Base-by-base conservation (phyloP, 92 coral and sea anemone genomes). In the Epizoanthus stellaris region DNA sequence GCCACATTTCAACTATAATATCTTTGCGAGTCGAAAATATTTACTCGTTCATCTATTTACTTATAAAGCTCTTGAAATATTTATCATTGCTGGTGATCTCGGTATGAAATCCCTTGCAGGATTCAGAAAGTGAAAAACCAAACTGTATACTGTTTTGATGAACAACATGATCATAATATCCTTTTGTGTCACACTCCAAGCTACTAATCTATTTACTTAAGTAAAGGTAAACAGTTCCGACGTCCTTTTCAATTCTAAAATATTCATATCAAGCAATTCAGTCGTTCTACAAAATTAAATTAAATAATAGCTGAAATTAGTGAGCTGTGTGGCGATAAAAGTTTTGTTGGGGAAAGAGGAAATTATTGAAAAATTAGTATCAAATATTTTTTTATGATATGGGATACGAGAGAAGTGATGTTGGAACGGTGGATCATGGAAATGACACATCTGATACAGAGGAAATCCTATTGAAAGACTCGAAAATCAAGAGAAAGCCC, bases 191-290 rank as follows among this genome's bases (percentile, higher is more conserved):
- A 17, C 39, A 67, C 73, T 43, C 16, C 73, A 67, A 67, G 73
- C 73, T 67, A 19, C 49, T 67, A 67, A 67, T 67, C 73, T 38
- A 67, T 38, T 67, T 67, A 67, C 49, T 67, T 38, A 34, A 67
- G 17, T 67, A 34, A 34, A 67, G 8, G 69, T 13, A 14, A 67
- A 67, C 73, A 67, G 73, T 23, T 65, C 39, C 54, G 54, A 49
- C 54, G 12, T 47, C 12, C 54, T 6, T 49, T 49, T 49, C 54
- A 6, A 49, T 49, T 49, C 54, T 8, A 49, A 49, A 49, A 49
- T 49, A 49, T 49, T 52, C 14, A 52, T 52, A 9, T 52, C 56
- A 52, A 52, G 56, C 10, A 52, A 36, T 30, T 67, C 72, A 12
- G 72, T 39, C 19, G 13, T 30, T 61, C 43, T 30, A 25, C 25